Percentiles rank a stretch among this genome's conserved stretches.
These are phyloP conservation scores for Hofmannophila pseudospretella DNA, from an alignment of 2,888 invertebrate species.

Conservation along the genomic window DNA sequence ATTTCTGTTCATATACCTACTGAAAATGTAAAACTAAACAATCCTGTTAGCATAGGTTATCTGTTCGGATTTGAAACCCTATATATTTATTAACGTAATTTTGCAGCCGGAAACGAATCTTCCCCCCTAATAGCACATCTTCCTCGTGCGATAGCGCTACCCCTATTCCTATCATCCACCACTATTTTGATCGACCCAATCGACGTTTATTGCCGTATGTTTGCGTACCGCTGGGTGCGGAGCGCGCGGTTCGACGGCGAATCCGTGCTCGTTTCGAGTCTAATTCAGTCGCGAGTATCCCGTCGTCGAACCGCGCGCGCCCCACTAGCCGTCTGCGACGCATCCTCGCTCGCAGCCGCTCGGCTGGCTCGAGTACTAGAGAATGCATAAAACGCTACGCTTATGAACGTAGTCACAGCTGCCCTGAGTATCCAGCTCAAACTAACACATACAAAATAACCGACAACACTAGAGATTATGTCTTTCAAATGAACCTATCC, in stretches of 20 bases:
- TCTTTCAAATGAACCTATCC: slow-evolving; percentile 36
- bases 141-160: slow-evolving; percentile 60
- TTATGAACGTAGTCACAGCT: slow-evolving; percentile 53
- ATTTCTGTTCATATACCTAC: background rate
- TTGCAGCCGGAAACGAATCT: slow-evolving; percentile 60
- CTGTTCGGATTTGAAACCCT: no score
- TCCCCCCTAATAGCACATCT: slow-evolving; percentile 52
- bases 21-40: background rate
- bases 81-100: slow-evolving; percentile 21
- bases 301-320: slow-evolving; percentile 28
- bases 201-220: slow-evolving; percentile 44
- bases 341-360: slow-evolving; percentile 51
- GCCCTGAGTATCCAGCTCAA: slow-evolving; percentile 45
- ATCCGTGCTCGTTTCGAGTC: slow-evolving; percentile 24
- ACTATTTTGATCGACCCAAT: slow-evolving; percentile 23
- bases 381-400: slow-evolving; percentile 36
- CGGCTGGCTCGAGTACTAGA: slow-evolving; percentile 41
- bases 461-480: slow-evolving; percentile 43
- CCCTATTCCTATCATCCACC: slow-evolving; percentile 31
- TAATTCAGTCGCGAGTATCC: no score
- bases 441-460: slow-evolving; percentile 49
- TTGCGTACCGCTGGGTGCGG: slow-evolving; percentile 37
- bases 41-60: no score
- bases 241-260: slow-evolving; percentile 38
- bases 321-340: slow-evolving; percentile 39